These are phyloP conservation scores for Cyphomyrus plagiostoma DNA, from an alignment of 2,113 vertebrate species.

Conservation along the genomic window DNA sequence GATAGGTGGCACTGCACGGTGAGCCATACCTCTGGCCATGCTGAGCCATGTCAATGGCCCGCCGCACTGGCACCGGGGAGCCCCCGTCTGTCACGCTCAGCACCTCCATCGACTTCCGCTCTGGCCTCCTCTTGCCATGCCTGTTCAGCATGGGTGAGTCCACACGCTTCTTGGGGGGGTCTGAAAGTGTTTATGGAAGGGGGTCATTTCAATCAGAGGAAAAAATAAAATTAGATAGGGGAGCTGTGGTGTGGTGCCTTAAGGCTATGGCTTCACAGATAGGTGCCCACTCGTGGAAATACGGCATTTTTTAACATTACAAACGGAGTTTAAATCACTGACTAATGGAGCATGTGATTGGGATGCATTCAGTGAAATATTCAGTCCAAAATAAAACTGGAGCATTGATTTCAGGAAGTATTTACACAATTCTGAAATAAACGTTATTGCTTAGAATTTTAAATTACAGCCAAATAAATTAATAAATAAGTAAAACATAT, in stretches of 20 bases:
- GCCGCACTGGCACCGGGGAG: constrained; percentile 89
- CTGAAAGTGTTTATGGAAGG: constrained; percentile 45
- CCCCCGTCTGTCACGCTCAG: constrained; percentile 91
- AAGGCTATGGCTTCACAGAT: neutral
- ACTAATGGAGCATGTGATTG: neutral
- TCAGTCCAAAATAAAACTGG: neutral
- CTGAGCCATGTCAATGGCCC: constrained; percentile 94
- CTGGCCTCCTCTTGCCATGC: constrained; percentile 87
- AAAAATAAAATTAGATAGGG: constrained; percentile 5
- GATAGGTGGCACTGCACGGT: neutral
- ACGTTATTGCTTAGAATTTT: neutral
- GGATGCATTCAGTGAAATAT: neutral
- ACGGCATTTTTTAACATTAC: neutral
- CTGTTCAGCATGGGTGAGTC: constrained; percentile 96
- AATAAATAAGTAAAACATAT: neutral
- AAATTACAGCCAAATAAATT: neutral
- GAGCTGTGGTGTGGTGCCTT: neutral
- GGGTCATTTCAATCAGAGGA: constrained; percentile 8
- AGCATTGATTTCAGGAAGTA: neutral
- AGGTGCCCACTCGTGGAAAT: too few relatives aligned
- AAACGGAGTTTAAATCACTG: neutral
- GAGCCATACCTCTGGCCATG: constrained; percentile 86
- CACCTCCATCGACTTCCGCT: constrained; percentile 98
- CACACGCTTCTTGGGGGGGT: constrained; percentile 94
- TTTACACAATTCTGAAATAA: neutral